Base-by-base conservation (phyloP, 2,888 invertebrate genomes). In the Scelioninae gen. 1 region DNA sequence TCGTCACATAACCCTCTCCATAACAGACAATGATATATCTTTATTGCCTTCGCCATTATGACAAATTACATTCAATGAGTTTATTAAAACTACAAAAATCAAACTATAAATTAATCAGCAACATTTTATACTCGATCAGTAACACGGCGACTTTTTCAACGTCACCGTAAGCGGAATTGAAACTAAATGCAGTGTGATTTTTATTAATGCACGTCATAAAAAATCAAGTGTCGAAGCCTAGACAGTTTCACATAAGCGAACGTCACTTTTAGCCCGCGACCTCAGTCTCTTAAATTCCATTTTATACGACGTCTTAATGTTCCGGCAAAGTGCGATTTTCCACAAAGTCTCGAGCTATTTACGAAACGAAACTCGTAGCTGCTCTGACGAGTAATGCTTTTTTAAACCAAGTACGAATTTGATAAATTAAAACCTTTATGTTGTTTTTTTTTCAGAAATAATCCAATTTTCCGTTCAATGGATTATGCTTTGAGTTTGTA, bases 211-310 rank as follows among this genome's bases (percentile, higher is more conserved):
- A 32, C 31, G 1, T 32, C 53, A 45, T 62, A 62, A 45, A 62
- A 31, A 43, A 31, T 15, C 45, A 31, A 43, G 62, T 16, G 63
- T n/a, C 49, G 47, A 49, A 51, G 65, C 16, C 31, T 10, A 65
- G 62, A n/a, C 49, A 11, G 34, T 65, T 51, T 65, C 11, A 65
- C 51, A 38, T 65, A 65, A 65, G 51, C n/a, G 49, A 23, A 5
- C 10, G 65, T 38, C 65, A 38, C 51, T 65, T 65, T 65, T 47
- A 49, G 65, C 49, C 34, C 34, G n/a, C 23, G 38, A 49, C 49
- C 51, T 51, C 34, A 23, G 65, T 51, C 65, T 51, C 51, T 51
- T 65, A 65, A 65, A 65, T 65, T 65, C 49, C n/a, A 51, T 65
- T 65, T 65, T 65, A 65, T 65, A 32, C 51, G 65, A 65, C 65